Conservation (phyloP, 2,113 vertebrate genomes). For the Porphyrio hochstetteri region DNA sequence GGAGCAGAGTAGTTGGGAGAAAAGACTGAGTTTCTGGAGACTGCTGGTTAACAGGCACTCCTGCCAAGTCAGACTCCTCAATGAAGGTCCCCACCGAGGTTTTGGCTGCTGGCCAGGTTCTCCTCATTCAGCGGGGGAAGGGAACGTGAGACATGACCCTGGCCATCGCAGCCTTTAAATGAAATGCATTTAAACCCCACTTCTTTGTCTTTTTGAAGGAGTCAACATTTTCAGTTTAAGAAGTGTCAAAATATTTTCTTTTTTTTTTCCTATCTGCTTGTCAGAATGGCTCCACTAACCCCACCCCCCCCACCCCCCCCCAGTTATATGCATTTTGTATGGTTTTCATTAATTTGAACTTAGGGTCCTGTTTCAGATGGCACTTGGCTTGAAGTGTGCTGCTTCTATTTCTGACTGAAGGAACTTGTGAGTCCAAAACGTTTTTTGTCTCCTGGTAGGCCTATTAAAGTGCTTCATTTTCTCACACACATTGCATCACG, state of each 20-base stretch:
- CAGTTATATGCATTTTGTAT: background rate
- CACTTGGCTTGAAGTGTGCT: background rate
- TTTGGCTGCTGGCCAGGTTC: background rate
- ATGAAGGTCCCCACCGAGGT: background rate
- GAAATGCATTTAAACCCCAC: background rate
- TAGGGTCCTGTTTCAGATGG: background rate
- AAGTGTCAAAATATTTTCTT: background rate
- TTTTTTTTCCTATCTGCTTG: background rate
- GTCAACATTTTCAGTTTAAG: background rate
- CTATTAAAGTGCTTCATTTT: background rate
- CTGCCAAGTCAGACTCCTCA: too few relatives aligned
- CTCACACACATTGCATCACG: background rate
- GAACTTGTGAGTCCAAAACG: background rate
- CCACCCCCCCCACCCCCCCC: too few relatives aligned
- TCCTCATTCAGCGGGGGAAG: background rate
- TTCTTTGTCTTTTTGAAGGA: background rate
- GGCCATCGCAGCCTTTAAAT: background rate
- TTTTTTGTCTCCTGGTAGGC: background rate
- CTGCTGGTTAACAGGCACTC: background rate
- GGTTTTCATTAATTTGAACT: background rate
- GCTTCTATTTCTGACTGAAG: background rate
- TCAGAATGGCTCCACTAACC: background rate
- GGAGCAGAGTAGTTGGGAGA: rapidly evolving
- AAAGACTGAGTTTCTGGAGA: background rate
- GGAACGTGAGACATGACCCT: background rate